Base-by-base conservation (phyloP, 1,140 invertebrate species). In the Diorhabda carinulata region DNA sequence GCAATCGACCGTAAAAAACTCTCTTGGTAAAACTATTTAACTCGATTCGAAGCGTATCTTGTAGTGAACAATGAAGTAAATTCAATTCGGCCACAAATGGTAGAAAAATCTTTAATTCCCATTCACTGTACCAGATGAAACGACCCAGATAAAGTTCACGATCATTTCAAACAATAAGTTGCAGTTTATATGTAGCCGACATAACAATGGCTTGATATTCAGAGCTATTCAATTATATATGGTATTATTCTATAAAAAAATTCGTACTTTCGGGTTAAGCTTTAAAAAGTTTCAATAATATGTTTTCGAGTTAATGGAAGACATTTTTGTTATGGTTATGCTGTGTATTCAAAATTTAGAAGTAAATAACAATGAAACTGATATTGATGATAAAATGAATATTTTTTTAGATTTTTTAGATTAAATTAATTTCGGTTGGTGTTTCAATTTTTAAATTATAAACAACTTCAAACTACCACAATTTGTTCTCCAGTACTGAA, bases 101-200 rank as follows among this genome's bases (percentile, higher is more conserved):
- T 52, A 52, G 47, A 52, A 52, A 52, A 52, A 52, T 52, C 47
- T 52, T 52, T 52, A 52, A 52, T 52, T 52, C 47, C 6, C n/a
- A 52, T 52, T 52, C 6, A 52, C 6, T 6, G 6, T 52, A 8
- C 47, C 47, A 6, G 47, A 52, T 52, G n/a, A 52, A 52, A 52
- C 3, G 47, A 52, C 47, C 47, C 4, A 52, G 47, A 52, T 52
- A 52, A 52, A 52, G 47, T 52, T 52, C 47, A n/a, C 47, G n/a
- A 52, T 52, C 47, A 52, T 52, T 4, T 6, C 47, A 52, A 52
- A 52, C 47, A 52, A 52, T 52, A 52, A 52, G 47, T 52, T 52
- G 47, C 47, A 52, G 6, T 52, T 52, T 52, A 6, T 52, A 52
- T 52, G 47, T 4, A 8, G 47, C 6, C 2, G n/a, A 52, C 47